Base-by-base conservation (phyloP, 2,888 invertebrate species). In the Torymus texanus region DNA sequence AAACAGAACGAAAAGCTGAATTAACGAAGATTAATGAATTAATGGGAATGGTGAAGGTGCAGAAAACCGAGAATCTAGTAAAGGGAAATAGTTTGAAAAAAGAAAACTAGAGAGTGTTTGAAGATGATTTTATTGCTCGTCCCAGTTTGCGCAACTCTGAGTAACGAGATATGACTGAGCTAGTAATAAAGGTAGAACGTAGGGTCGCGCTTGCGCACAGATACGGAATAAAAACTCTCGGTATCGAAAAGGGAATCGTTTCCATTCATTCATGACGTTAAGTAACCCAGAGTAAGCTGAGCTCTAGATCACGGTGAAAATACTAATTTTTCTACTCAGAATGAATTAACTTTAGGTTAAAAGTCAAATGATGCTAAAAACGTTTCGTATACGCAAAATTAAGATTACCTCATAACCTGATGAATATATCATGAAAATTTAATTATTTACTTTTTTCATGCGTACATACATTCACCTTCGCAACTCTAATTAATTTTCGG, bases 101-200 rank as follows among this genome's bases (percentile, higher is more conserved):
- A 56, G 18, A 58, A 59, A 68, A 29, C 4, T 13, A 55, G 53
- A 56, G 41, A 55, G n/a, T 41, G 56, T 24, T 2, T 21, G 50
- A 70, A 70, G 76, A 70, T 76, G 76, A 70, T 68, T 63, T 76
- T 76, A 63, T 76, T 75, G 68, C 75, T n/a, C 18, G 29, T 14
- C 59, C n/a, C 18, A 4, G 56, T 24, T 76, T 76, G 70, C 55
- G 63, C 24, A 76, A 76, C 18, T 56, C n/a, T 13, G n/a, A 63
- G 76, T 76, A 76, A 76, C 76, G 62, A 76, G 68, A 76, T 76
- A 76, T 63, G 14, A n/a, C 21, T 50, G 51, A 16, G 55, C n/a
- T 62, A 51, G 50, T 58, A 41, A 41, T 41, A 41, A 41, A 41
- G 41, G 41, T 41, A 41, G 51, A 63, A 63, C 62, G n/a, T 63